Evolutionary conservation across 2,797 vertebrate genomes (phyloP).

Genomic region (Tympanoctomys barrerae): DNA sequence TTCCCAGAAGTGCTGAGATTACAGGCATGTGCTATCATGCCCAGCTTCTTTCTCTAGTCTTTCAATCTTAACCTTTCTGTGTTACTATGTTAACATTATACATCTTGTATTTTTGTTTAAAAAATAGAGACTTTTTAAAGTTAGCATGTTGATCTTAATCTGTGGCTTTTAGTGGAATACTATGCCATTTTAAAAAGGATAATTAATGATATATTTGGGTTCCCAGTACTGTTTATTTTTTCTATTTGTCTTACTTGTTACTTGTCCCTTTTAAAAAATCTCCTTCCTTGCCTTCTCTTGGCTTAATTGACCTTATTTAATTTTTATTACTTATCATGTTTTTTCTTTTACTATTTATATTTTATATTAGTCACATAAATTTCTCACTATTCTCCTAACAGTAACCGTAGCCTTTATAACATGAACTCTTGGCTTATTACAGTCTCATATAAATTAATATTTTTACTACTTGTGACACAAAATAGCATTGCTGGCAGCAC

Average conservation of each 20-base stretch:
- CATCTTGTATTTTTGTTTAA: not conserved
- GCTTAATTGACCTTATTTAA: not conserved
- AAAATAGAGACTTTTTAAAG: not conserved
- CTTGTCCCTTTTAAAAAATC: not conserved
- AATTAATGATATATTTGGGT: slow-evolving; percentile 14
- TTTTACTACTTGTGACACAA: slow-evolving; percentile 12
- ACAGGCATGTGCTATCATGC: not conserved
- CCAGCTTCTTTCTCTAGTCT: not conserved
- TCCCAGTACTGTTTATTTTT: slow-evolving; percentile 20
- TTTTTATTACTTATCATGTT: not conserved
- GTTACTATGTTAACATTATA: slow-evolving; percentile 5
- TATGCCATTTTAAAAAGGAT: slow-evolving; percentile 1
- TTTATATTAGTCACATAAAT: not conserved
- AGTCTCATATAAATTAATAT: slow-evolving; percentile 24
- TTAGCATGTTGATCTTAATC: not conserved
- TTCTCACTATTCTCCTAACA: slow-evolving; percentile 19
- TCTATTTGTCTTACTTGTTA: not conserved
- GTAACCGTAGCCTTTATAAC: not conserved
- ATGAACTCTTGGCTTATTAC: slow-evolving; percentile 18
- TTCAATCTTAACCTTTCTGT: slow-evolving; percentile 17
- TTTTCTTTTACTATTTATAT: slow-evolving; percentile 6
- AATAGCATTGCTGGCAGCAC: not conserved
- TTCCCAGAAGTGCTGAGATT: not conserved
- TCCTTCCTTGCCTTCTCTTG: slow-evolving; percentile 9
- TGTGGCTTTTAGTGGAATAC: not conserved